Evolutionary conservation across 1,140 invertebrate genomes (phyloP), one percentile per base, ranked within the genome.

Genomic region (Colletes gigas): DNA sequence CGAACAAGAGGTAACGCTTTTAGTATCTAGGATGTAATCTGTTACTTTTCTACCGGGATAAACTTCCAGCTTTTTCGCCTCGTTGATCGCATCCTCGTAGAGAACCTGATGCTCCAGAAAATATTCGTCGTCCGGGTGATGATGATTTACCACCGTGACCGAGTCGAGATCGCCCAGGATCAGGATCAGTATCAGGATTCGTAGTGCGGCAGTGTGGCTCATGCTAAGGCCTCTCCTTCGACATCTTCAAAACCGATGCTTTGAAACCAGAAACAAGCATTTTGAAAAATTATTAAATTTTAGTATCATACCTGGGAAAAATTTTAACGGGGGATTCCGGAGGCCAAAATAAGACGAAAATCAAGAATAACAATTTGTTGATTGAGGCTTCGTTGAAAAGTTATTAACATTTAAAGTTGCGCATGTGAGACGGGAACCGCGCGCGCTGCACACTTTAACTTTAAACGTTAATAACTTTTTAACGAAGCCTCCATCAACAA

Each of bases 71-170:
- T 89, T 90, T 50, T 79, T 90, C 44, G 93, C 93, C 55, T 90
- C 80, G 30, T 70, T 71, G 17, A 93, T 89, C 10, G 93, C 93
- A 50, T 91, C 88, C 10, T 92, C 82, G 57, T 90, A 89, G 15
- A 74, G 71, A 12, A 93, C 87, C 81, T 91, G 76, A 67, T 93
- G 93, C 17, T 93, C 92, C n/a, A 93, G 57, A 0, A 88, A 69
- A 72, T 90, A 90, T 60, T 93, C 91, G 70, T 92, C 89, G 21
- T 91, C 89, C 0, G 85, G 57, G 74, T 91, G 90, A 54, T 90
- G 90, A 57, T 91, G 90, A 68, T 92, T 89, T 15, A 93, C 89
- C 57, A 92, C 84, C 19, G 89, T 91, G 30, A 91, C 80, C 57
- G 92, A 91, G 44, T 85, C 75, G 70, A 92, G 83, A 77, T 84